Percentiles rank a stretch among this genome's conserved stretches.
These are phyloP conservation scores for Boulengeromyrus knoepffleri DNA, from an alignment of 2,113 vertebrate species.

Conservation along the genomic window DNA sequence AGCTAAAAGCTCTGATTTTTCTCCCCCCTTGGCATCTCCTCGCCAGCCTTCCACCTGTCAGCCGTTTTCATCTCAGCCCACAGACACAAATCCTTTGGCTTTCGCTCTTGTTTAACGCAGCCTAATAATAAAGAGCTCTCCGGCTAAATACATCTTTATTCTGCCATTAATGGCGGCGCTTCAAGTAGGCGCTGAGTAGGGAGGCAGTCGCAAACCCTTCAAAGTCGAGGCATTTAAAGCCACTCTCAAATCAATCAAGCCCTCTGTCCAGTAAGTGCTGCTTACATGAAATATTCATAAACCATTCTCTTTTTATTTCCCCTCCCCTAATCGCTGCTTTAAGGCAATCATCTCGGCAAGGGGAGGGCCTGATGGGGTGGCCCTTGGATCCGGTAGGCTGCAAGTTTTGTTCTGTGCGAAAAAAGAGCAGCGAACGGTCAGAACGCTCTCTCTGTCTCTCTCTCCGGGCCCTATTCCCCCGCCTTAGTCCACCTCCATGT, in stretches of 20 bases:
- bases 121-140: constrained; percentile 89
- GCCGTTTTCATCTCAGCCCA: constrained; percentile 58
- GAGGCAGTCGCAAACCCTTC: constrained; percentile 76
- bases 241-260: constrained; percentile 93
- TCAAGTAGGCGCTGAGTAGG: constrained; percentile 70
- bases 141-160: constrained; percentile 83
- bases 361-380: constrained; percentile 74
- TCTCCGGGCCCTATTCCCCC: not conserved
- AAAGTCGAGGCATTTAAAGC: constrained; percentile 84
- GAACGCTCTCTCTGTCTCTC: constrained; percentile 58
- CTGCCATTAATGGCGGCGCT: constrained; percentile 77
- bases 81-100: constrained; percentile 58
- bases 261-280: constrained; percentile 88
- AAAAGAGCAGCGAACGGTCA: constrained; percentile 58
- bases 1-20: constrained; percentile 40
- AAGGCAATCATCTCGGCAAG: constrained; percentile 89
- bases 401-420: constrained; percentile 72
- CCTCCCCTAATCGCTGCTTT: constrained; percentile 91
- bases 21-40: constrained; percentile 34
- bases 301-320: constrained; percentile 89
- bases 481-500: constrained; percentile 20
- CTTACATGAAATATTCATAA: constrained; percentile 99
- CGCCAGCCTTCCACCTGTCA: constrained; percentile 25
- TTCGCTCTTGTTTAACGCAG: constrained; percentile 76
- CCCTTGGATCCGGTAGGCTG: constrained; percentile 67